A percentile compares a stretch with the other conserved stretches of the same genome.
These are phyloP conservation scores for Eupeodes luniger DNA, from an alignment of 2,888 invertebrate genomes.

Conservation along the genomic window DNA sequence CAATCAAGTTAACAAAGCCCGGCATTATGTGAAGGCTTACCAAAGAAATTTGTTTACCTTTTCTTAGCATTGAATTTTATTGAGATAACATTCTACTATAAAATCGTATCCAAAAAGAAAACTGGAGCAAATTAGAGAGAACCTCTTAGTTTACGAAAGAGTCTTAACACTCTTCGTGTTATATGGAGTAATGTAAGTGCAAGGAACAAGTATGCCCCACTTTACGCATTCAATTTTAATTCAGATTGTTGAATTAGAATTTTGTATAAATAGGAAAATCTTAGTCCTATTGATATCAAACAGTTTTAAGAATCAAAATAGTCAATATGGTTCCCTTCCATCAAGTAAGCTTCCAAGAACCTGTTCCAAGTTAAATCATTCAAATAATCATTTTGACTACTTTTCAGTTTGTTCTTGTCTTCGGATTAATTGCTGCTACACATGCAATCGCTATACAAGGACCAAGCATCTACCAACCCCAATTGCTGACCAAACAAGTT, in stretches of 20 bases:
- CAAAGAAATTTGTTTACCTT: no score
- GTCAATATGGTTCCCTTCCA: constrained; percentile 52
- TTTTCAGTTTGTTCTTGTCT: constrained; percentile 27
- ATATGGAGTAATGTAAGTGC: no score
- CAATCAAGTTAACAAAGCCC: no score
- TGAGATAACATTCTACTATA: no score
- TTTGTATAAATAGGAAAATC: constrained; percentile 49
- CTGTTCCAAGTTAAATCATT: no score
- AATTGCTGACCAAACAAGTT: constrained; percentile 49
- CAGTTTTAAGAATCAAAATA: constrained; percentile 20
- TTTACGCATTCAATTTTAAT: background rate
- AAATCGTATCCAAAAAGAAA: no score
- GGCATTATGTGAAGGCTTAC: no score
- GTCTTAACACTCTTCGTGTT: no score
- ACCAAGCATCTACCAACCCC: constrained; percentile 28
- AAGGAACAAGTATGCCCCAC: background rate
- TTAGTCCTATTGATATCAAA: constrained; percentile 46
- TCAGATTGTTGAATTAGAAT: background rate
- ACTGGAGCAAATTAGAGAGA: no score
- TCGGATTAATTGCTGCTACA: constrained; percentile 35
- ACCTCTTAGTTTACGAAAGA: no score
- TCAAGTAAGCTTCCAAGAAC: constrained; percentile 25
- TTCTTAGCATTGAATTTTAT: no score
- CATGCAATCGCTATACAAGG: constrained; percentile 39
- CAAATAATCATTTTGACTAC: no score